A percentile compares a stretch with the other conserved stretches of the same genome.
These are phyloP conservation scores for Halyomorpha halys DNA, from an alignment of 1,140 invertebrate genomes.

Conservation along the genomic window DNA sequence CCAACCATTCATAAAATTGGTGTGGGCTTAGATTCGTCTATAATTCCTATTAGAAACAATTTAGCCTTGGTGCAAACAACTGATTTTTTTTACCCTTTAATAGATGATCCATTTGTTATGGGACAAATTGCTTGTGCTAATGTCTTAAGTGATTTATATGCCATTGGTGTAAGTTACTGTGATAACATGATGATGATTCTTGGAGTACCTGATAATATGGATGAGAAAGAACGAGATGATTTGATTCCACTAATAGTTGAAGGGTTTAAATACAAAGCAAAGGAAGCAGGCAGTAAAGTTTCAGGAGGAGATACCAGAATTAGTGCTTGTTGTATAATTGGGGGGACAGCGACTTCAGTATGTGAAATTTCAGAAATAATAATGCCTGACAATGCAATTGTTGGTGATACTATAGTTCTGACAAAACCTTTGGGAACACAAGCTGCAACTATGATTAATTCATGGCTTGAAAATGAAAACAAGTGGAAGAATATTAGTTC, in stretches of 20 bases:
- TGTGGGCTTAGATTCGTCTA: conserved; percentile 83
- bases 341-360: conserved; percentile 89
- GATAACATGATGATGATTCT: conserved; percentile 99
- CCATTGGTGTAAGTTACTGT: conserved; percentile 96
- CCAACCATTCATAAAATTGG: conserved; percentile 55
- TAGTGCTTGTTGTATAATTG: conserved; percentile 96
- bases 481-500: conserved; percentile 91
- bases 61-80: conserved; percentile 94
- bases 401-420: conserved; percentile 90
- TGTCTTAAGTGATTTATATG: conserved; percentile 96
- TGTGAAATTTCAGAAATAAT: conserved; percentile 39
- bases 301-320: conserved; percentile 94
- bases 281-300: conserved; percentile 83
- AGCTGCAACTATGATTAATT: conserved; percentile 92
- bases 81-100: conserved; percentile 96
- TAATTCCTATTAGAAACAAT: conserved; percentile 82
- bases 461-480: conserved; percentile 91
- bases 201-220: conserved; percentile 87
- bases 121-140: conserved; percentile 95
- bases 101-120: conserved; percentile 98
- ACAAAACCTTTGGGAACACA: conserved; percentile 93
- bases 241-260: conserved; percentile 89
- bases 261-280: conserved; percentile 87
- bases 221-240: conserved; percentile 87
- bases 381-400: conserved; percentile 81